Evolutionary conservation across 2,113 vertebrate species (phyloP).

Genomic region (Aptenodytes forsteri): DNA sequence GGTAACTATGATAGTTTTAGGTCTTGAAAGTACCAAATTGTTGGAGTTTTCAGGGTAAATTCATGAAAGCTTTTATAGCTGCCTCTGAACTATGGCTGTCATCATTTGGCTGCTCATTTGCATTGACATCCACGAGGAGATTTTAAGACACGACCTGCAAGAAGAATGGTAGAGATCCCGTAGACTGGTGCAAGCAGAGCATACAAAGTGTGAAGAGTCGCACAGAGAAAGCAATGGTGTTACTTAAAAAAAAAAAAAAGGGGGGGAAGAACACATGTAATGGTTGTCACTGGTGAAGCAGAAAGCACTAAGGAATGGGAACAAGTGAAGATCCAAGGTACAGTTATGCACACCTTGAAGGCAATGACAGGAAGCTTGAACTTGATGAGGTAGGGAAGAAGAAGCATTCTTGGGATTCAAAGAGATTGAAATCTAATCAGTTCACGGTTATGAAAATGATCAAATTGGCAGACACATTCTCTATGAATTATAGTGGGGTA

Average conservation of each 20-base stretch:
- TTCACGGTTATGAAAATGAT: background rate
- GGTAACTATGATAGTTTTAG: background rate
- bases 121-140: background rate
- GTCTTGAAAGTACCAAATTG: background rate
- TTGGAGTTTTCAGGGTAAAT: background rate
- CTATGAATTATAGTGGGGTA: background rate
- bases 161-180: background rate
- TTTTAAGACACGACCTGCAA: background rate
- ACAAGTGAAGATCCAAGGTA: background rate
- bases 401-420: background rate
- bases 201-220: rapidly evolving
- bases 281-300: background rate
- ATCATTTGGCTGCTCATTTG: background rate
- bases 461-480: background rate
- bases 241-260: too few relatives aligned
- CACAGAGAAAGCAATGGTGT: background rate
- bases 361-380: background rate
- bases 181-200: background rate
- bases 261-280: background rate
- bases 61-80: rapidly evolving
- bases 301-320: background rate
- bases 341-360: background rate
- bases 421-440: background rate
- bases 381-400: background rate
- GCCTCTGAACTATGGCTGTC: background rate